Conservation (phyloP, 1,140 invertebrate genomes). For the Lepidurus apus region DNA sequence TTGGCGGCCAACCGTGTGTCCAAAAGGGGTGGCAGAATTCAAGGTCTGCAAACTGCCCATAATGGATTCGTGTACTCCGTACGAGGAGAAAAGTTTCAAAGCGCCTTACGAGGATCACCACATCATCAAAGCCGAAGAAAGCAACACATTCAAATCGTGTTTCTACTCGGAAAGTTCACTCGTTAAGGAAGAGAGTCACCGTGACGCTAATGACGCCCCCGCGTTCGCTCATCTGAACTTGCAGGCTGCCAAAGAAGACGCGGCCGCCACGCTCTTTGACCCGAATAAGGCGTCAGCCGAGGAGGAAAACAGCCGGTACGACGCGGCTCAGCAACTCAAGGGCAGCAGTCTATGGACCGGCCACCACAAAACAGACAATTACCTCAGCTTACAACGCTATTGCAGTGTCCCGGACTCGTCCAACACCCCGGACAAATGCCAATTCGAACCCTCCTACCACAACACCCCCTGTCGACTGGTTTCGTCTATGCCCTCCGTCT, state of each 20-base stretch:
- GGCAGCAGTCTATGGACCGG: conserved; percentile 7
- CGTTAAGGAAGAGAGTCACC: background rate
- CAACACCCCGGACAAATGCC: conserved; percentile 13
- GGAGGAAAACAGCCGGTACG: background rate
- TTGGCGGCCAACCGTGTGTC: background rate
- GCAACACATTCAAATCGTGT: background rate
- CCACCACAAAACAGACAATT: conserved; percentile 9
- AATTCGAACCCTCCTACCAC: background rate
- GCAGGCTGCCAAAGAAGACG: background rate
- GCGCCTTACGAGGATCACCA: background rate
- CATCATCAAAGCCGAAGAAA: background rate
- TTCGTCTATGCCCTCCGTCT: conserved; percentile 9
- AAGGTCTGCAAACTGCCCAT: background rate
- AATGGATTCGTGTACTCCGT: conserved; percentile 18
- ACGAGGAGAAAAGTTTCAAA: conserved; percentile 19
- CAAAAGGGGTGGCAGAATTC: background rate
- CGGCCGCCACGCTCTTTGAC: background rate
- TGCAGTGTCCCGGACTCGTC: conserved; percentile 10
- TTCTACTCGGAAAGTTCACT: conserved; percentile 15
- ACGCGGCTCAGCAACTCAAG: background rate
- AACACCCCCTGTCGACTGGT: conserved; percentile 7
- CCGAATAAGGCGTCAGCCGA: background rate
- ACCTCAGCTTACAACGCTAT: conserved; percentile 14
- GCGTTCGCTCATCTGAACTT: background rate
- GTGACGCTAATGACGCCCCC: background rate